phyloP scores from a whole-genome alignment of 2,888 invertebrate species.

The Xylota segnis region DNA sequence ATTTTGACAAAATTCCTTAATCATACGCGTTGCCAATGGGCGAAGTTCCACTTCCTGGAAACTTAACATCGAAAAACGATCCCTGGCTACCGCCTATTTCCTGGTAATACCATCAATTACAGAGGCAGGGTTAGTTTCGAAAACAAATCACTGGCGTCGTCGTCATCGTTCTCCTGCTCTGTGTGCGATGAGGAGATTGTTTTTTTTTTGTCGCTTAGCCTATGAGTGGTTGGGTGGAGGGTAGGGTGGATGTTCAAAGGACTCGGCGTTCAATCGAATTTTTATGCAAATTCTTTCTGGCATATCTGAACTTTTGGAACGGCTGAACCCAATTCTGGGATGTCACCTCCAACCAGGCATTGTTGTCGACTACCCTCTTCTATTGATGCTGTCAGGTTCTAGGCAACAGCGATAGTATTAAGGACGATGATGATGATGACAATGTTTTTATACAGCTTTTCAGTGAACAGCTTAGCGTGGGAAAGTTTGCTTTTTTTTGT shows the following conservation, averaged over 20 bases:
- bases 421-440: constrained; percentile 58
- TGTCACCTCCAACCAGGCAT: constrained; percentile 22
- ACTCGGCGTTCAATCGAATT: constrained; percentile 50
- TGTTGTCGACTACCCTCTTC: constrained; percentile 38
- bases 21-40: constrained; percentile 14
- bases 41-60: constrained; percentile 3
- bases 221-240: constrained; percentile 13
- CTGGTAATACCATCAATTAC: constrained; percentile 44
- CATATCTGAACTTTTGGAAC: constrained; percentile 41
- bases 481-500: neutral
- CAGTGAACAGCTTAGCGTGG: neutral
- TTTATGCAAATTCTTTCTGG: constrained; percentile 59
- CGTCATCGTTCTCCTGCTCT: neutral
- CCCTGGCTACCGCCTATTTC: constrained; percentile 18
- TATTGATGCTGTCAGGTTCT: constrained; percentile 44
- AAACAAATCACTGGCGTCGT: constrained; percentile 31
- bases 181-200: neutral
- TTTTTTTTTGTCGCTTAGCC: constrained; percentile 6
- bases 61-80: constrained; percentile 1
- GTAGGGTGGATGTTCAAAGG: neutral
- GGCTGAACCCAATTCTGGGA: constrained; percentile 19
- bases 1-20: constrained; percentile 27
- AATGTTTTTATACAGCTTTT: constrained; percentile 38
- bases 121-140: constrained; percentile 27
- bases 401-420: constrained; percentile 28